Evolutionary conservation across 2,113 vertebrate species (phyloP), one percentile per base, ranked within the genome.

Genomic region (Rattus rattus): DNA sequence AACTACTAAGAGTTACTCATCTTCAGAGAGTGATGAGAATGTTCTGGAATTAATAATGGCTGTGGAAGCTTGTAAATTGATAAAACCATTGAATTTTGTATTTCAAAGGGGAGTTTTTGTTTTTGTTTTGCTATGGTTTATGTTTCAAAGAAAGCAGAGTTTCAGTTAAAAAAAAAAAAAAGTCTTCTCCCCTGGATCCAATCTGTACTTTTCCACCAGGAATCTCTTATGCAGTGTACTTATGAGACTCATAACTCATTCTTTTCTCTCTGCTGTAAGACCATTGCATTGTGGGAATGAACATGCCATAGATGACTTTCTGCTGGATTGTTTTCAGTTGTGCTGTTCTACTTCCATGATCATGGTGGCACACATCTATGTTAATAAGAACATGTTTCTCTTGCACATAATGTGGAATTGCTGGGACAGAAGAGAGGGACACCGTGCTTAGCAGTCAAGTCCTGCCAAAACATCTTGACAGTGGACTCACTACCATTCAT

Each of bases 241-340:
- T n/a, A 28, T 95, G 88, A 93, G 65, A 87, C 26, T 87, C 47
- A 20, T 76, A 93, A 80, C 12, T 90, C 43, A 39, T 80, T 85
- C 19, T n/a, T 76, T 91, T 52, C 17, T 95, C 52, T 12, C 22
- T 67, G 69, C 19, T 91, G 14, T 80, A 16, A 59, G 36, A 39
- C n/a, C n/a, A 16, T 8, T 65, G 54, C 24, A 43, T 56, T 85
- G 79, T 92, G 10, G 36, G 67, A 81, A 33, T 67, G 43, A 70
- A 17, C 69, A 43, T 24, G 19, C 20, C 65, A 70, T 36, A 80
- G 3, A 83, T 67, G 52, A 36, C 43, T 88, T 91, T 52, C 67
- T 52, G 65, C 75, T 39, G 72, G 28, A 75, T 72, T 33, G 88
- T 49, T 69, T 69, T 47, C 88, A 93, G 80, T 92, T 47, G 7